Evolutionary conservation across 2,888 invertebrate species (phyloP).

Genomic region (Salticus scenicus): DNA sequence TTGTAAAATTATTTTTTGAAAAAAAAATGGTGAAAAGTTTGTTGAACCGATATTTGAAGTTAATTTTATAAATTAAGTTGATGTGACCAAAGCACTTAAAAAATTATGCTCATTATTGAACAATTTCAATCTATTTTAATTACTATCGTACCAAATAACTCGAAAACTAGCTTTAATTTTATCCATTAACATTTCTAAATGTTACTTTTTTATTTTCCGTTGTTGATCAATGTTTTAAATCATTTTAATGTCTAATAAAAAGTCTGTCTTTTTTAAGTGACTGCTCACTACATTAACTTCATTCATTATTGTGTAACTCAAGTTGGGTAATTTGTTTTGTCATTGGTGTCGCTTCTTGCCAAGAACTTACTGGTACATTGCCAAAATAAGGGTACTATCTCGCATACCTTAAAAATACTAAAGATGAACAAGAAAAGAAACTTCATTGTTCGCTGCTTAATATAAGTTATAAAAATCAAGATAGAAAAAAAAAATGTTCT

Average conservation of each 20-base stretch:
- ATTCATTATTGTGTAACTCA: not conserved
- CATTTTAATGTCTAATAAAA: not conserved
- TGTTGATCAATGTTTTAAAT: not conserved
- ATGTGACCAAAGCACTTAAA: too few species aligned
- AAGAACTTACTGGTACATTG: slow-evolving; percentile 33
- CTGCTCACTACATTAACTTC: not conserved
- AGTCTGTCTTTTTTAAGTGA: not conserved
- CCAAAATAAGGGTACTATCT: slow-evolving; percentile 25
- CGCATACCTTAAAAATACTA: slow-evolving; percentile 8
- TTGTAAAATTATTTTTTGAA: too few species aligned
- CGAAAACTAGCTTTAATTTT: too few species aligned
- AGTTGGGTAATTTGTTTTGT: not conserved
- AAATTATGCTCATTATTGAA: too few species aligned
- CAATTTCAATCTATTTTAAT: too few species aligned
- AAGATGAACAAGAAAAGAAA: not conserved
- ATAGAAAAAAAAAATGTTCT: slow-evolving; percentile 16
- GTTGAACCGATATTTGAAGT: too few species aligned
- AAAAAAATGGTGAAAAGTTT: too few species aligned
- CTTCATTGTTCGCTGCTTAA: not conserved
- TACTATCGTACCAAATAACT: too few species aligned
- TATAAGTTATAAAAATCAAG: not conserved
- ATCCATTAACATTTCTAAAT: too few species aligned
- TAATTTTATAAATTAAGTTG: too few species aligned
- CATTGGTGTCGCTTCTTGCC: slow-evolving; percentile 17
- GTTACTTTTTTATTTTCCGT: too few species aligned